Percentiles rank a stretch among this genome's conserved stretches.
Conservation (phyloP, 2,888 invertebrate species). For the Anarsia innoxiella region DNA sequence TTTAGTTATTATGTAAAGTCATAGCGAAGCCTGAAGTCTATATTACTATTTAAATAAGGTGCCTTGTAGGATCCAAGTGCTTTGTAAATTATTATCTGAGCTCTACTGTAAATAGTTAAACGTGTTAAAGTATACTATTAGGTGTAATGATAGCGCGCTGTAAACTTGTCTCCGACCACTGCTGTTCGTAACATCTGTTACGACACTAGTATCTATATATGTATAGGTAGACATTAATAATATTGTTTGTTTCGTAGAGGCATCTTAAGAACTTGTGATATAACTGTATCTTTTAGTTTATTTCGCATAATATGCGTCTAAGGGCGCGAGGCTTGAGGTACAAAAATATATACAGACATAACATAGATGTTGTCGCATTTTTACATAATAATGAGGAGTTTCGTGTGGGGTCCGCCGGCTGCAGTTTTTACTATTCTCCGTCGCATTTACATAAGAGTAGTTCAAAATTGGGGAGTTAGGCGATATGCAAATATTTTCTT, state of each 20-base stretch:
- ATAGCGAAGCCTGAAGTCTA: constrained; percentile 71
- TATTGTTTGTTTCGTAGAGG: constrained; percentile 72
- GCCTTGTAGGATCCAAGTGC: constrained; percentile 66
- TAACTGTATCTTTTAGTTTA: constrained; percentile 66
- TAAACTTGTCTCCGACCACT: constrained; percentile 57
- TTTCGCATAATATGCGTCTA: constrained; percentile 48
- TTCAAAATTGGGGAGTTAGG: constrained; percentile 62
- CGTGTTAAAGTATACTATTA: constrained; percentile 70
- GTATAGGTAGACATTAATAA: constrained; percentile 53
- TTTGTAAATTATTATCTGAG: constrained; percentile 68
- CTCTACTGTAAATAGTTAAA: constrained; percentile 69
- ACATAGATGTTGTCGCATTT: constrained; percentile 53
- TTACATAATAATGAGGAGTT: constrained; percentile 57
- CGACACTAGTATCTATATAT: constrained; percentile 34
- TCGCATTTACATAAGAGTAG: constrained; percentile 65
- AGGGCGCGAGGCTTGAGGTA: constrained; percentile 38
- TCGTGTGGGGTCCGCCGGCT: constrained; percentile 64
- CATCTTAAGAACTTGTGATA: constrained; percentile 74
- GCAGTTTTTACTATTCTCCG: constrained; percentile 60
- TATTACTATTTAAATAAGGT: constrained; percentile 70
- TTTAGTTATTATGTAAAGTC: constrained; percentile 72
- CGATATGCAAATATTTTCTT: constrained; percentile 74
- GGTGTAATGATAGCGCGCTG: constrained; percentile 56
- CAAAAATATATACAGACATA: constrained; percentile 72
- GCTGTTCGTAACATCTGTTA: constrained; percentile 49